Evolutionary conservation across 1,140 invertebrate species (phyloP).

Genomic region (Macrotrachela quadricornifera): DNA sequence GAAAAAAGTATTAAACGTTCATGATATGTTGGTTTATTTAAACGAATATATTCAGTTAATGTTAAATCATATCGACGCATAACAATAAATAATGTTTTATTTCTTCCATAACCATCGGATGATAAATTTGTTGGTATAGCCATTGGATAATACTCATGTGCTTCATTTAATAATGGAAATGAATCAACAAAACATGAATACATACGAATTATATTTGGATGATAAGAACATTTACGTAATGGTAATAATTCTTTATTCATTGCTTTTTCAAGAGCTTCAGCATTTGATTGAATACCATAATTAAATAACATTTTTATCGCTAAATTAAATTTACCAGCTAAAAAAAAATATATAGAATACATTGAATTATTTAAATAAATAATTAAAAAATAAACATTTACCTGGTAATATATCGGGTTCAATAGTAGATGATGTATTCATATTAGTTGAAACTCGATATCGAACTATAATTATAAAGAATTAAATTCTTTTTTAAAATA

Average conservation of each 20-base stretch:
- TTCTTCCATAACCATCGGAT: slow-evolving; percentile 51
- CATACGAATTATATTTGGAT: slow-evolving; percentile 64
- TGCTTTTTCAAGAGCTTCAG: slow-evolving; percentile 46
- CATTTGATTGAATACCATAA: slow-evolving; percentile 61
- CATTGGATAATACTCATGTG: slow-evolving; percentile 46
- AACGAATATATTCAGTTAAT: too few relatives aligned
- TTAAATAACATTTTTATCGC: slow-evolving; percentile 80
- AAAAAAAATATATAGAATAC: too few relatives aligned
- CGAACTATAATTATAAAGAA: too few relatives aligned
- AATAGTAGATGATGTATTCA: too few relatives aligned
- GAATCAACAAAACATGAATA: slow-evolving; percentile 48
- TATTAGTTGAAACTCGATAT: too few relatives aligned
- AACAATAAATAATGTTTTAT: slow-evolving; percentile 63
- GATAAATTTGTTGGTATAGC: slow-evolving; percentile 52
- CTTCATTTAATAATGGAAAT: slow-evolving; percentile 46
- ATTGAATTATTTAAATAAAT: too few relatives aligned
- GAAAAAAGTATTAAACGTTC: slow-evolving; percentile 41
- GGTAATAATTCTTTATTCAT: slow-evolving; percentile 62
- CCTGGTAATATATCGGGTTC: too few relatives aligned
- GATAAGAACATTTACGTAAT: slow-evolving; percentile 38
- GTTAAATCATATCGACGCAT: slow-evolving; percentile 50
- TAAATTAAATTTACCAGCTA: slow-evolving; percentile 30
- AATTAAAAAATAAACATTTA: too few relatives aligned
- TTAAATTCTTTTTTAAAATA: too few relatives aligned
- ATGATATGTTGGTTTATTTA: slow-evolving; percentile 18